These are phyloP conservation scores for Athalia circularis DNA, from an alignment of 2,888 invertebrate genomes.

Conservation along the genomic window DNA sequence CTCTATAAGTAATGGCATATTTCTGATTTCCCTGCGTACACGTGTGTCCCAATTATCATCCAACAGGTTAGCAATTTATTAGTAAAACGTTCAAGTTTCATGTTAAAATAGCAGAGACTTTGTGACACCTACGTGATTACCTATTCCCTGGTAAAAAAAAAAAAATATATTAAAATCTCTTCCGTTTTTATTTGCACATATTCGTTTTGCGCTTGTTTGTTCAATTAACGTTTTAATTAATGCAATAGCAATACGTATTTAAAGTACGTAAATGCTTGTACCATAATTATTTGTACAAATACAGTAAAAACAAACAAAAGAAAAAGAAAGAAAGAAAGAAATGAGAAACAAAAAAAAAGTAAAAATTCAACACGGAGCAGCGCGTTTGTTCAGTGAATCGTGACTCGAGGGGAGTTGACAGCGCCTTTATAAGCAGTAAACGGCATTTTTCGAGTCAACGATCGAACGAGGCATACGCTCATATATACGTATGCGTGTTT, in stretches of 20 bases:
- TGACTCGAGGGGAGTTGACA: constrained; percentile 20
- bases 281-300: too few relatives aligned
- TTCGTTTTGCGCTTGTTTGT: too few relatives aligned
- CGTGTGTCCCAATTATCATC: not conserved
- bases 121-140: too few relatives aligned
- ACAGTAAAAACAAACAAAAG: not conserved
- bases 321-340: not conserved
- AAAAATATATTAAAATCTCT: too few relatives aligned
- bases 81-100: not conserved
- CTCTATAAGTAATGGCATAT: not conserved
- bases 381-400: constrained; percentile 28
- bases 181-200: too few relatives aligned
- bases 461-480: constrained; percentile 1
- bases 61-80: constrained; percentile 11
- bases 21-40: not conserved
- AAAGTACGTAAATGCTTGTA: too few relatives aligned
- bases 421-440: constrained; percentile 15
- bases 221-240: too few relatives aligned
- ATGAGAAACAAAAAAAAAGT: not conserved
- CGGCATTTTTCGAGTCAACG: constrained; percentile 39
- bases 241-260: too few relatives aligned
- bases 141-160: too few relatives aligned
- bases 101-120: not conserved
- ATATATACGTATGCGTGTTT: constrained; percentile 24
- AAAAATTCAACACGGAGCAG: not conserved